phyloP scores from a whole-genome alignment of 92 coral and sea anemone species.

The Plumapathes pennacea region DNA sequence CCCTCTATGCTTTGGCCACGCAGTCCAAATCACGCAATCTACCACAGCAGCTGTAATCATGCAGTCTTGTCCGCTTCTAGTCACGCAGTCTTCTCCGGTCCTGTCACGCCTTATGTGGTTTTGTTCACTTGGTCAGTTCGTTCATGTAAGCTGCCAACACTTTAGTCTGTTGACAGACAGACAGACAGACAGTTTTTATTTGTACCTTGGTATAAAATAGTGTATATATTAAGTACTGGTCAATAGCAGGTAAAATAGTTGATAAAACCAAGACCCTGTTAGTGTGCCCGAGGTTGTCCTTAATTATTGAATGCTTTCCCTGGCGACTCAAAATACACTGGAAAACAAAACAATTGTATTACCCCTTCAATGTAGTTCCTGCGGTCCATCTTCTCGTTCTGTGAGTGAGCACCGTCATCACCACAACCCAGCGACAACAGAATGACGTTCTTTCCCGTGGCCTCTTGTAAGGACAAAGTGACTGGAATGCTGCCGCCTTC shows the following conservation, averaged over 20 bases:
- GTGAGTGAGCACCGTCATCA: constrained; percentile 99
- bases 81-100: no score
- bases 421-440: constrained; percentile 85
- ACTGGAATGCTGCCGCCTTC: constrained; percentile 99
- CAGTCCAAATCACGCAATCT: no score
- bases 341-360: constrained; percentile 1
- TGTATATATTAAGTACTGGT: no score
- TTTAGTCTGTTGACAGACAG: constrained; percentile 61
- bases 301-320: background rate
- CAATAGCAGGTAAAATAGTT: no score
- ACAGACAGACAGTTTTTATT: background rate
- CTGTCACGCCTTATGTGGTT: no score
- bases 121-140: constrained; percentile 64
- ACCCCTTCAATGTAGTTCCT: constrained; percentile 90
- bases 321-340: background rate
- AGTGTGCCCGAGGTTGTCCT: background rate
- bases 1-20: no score
- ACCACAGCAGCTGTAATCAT: no score
- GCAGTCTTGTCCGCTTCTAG: no score
- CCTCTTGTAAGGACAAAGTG: constrained; percentile 82
- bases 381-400: constrained; percentile 91
- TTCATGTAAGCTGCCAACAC: constrained; percentile 89
- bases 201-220: no score
- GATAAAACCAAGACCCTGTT: background rate
- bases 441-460: constrained; percentile 87